Base-by-base conservation (phyloP, 2,888 invertebrate species). In the Neria commutata region DNA sequence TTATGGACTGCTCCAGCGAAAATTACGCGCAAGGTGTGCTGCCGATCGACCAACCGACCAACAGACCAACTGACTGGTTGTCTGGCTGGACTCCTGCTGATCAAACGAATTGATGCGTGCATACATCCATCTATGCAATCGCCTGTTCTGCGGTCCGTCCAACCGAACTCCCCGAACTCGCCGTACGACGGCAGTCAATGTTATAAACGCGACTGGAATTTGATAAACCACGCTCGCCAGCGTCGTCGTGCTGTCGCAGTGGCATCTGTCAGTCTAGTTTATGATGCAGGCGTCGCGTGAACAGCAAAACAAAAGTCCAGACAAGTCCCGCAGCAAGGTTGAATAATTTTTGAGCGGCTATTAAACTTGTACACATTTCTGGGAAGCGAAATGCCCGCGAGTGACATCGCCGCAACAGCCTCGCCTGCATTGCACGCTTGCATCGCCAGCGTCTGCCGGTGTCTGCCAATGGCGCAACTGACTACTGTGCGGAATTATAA, bases 211-310 rank as follows among this genome's bases (percentile, higher is more conserved):
- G 42, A 4, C 42, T 8, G 42, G 42, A 45, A 26, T 53, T 53
- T 53, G 45, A 53, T 45, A 53, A 53, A 42, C 17, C 52, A 52
- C 40, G 40, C 48, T 25, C 48, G 25, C 25, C 11, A 19, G 50
- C 33, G 33, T 17, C 42, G 16, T 10, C n/a, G 23, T 16, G 11
- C 19, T 17, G 34, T 5, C 11, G 26, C 33, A 11, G 6, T 21
- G 34, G 23, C 50, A 42, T 45, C 52, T 53, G 52, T 29, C 29
- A n/a, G 10, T 53, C 24, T 53, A 23, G 25, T 19, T 45, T 42
- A 42, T 42, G 37, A 37, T 37, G n/a, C 6, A 37, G n/a, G 37
- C 8, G 11, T 6, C 8, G n/a, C 6, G 11, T 8, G 6, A 37
- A 37, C 4, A 8, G 4, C 8, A 42, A 42, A 42, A 42, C 19